A percentile compares a stretch with the other conserved stretches of the same genome.
These are phyloP conservation scores for Hystrix brachyura DNA, from an alignment of 2,113 vertebrate genomes.

Conservation along the genomic window DNA sequence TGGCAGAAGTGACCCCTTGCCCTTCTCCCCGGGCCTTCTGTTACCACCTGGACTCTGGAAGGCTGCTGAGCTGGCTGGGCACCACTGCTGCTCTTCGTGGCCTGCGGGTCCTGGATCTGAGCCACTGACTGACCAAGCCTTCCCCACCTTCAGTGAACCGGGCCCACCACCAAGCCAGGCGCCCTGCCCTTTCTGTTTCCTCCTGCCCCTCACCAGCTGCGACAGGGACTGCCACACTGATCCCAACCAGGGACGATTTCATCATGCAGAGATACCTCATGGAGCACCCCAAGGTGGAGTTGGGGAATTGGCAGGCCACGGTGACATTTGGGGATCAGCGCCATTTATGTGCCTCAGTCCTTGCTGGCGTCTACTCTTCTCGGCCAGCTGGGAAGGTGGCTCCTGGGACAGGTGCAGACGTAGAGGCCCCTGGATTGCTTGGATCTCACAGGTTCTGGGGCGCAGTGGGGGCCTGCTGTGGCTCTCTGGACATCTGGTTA, in stretches of 20 bases:
- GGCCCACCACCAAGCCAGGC: background rate
- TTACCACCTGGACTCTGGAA: background rate
- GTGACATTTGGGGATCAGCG: background rate
- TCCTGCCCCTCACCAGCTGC: background rate
- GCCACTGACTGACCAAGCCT: background rate
- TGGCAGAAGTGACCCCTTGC: background rate
- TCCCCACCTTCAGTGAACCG: background rate
- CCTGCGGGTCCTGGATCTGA: background rate
- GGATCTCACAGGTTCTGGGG: no score
- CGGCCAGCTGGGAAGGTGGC: background rate
- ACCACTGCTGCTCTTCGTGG: background rate
- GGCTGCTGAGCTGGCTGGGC: background rate
- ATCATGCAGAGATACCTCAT: background rate
- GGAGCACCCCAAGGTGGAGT: background rate
- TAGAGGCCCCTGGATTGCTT: background rate
- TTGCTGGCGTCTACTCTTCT: background rate
- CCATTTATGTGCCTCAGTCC: background rate
- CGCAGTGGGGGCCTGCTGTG: background rate
- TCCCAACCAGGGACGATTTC: background rate
- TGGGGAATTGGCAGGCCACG: background rate
- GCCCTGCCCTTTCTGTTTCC: background rate
- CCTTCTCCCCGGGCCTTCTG: background rate
- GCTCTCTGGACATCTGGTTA: background rate
- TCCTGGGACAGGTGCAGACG: background rate
- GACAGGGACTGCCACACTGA: background rate